These are phyloP conservation scores for Temnothorax rugatulus DNA, from an alignment of 2,888 invertebrate species.

Conservation along the genomic window DNA sequence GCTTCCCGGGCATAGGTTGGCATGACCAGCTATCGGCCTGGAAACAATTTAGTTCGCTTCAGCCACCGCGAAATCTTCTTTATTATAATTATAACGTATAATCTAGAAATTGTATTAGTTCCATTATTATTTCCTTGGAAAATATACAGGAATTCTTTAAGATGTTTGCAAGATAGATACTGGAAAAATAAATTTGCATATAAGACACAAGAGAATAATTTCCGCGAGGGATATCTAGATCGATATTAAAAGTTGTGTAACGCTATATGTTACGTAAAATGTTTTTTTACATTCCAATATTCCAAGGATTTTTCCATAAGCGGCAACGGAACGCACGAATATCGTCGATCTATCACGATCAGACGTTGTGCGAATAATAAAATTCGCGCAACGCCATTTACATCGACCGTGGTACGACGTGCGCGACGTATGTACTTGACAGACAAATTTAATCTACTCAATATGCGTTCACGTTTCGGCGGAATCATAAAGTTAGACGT, in stretches of 20 bases:
- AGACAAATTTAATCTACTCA: conserved; percentile 57
- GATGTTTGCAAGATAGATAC: neutral
- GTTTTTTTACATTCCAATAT: conserved; percentile 25
- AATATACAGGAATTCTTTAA: neutral
- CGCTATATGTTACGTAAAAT: conserved; percentile 12
- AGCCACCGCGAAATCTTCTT: conserved; percentile 29
- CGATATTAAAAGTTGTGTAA: conserved; percentile 17
- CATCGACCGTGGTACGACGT: conserved; percentile 41
- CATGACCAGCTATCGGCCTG: conserved; percentile 99
- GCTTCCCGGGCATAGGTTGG: conserved; percentile 98
- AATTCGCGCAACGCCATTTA: conserved; percentile 52
- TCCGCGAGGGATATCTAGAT: neutral
- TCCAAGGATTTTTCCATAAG: conserved; percentile 38
- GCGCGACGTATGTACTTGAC: conserved; percentile 51
- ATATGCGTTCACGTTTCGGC: conserved; percentile 49
- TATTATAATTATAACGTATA: conserved; percentile 35
- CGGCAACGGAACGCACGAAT: conserved; percentile 32
- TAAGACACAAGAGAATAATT: neutral
- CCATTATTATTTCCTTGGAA: neutral
- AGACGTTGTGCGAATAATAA: conserved; percentile 54
- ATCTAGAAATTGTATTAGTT: conserved; percentile 14
- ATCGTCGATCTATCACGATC: conserved; percentile 54
- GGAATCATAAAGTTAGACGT: conserved; percentile 45
- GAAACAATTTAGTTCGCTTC: conserved; percentile 62
- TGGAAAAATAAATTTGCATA: conserved; percentile 9